Conservation (phyloP, 2,888 invertebrate genomes). For the Piscicola geometra region DNA sequence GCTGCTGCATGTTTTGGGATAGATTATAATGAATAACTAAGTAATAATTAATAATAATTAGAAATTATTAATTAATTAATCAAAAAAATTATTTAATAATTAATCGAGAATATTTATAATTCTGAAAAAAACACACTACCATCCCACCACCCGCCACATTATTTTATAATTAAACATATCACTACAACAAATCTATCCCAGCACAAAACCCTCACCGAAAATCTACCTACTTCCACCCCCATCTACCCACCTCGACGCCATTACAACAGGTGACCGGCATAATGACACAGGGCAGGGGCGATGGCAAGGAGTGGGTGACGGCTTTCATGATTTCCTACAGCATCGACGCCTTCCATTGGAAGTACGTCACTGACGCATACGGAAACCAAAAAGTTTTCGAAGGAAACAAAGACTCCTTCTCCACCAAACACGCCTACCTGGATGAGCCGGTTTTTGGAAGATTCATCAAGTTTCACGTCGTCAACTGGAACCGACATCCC, state of each 20-base stretch:
- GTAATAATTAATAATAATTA: too few species aligned
- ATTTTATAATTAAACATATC: background rate
- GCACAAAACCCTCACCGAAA: too few species aligned
- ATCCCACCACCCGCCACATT: background rate
- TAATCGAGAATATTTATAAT: too few species aligned
- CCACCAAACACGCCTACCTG: conserved; percentile 58
- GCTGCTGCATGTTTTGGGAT: too few species aligned
- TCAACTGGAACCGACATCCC: conserved; percentile 59
- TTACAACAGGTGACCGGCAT: conserved; percentile 56
- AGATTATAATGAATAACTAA: too few species aligned
- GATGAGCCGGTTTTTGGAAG: conserved; percentile 58
- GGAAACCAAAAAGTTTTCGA: conserved; percentile 59
- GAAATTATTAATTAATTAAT: too few species aligned
- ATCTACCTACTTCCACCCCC: too few species aligned
- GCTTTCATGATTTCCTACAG: conserved; percentile 59
- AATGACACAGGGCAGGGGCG: conserved; percentile 59
- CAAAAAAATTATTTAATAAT: too few species aligned
- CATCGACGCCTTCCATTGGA: conserved; percentile 59
- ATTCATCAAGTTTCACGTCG: conserved; percentile 58
- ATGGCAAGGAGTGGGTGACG: conserved; percentile 59
- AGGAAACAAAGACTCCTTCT: conserved; percentile 58
- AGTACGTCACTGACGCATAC: conserved; percentile 58
- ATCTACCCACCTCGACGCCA: too few species aligned
- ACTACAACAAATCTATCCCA: background rate
- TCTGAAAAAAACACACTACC: too few species aligned